Evolutionary conservation across 1,140 invertebrate genomes (phyloP).

Genomic region (Eciton burchellii): DNA sequence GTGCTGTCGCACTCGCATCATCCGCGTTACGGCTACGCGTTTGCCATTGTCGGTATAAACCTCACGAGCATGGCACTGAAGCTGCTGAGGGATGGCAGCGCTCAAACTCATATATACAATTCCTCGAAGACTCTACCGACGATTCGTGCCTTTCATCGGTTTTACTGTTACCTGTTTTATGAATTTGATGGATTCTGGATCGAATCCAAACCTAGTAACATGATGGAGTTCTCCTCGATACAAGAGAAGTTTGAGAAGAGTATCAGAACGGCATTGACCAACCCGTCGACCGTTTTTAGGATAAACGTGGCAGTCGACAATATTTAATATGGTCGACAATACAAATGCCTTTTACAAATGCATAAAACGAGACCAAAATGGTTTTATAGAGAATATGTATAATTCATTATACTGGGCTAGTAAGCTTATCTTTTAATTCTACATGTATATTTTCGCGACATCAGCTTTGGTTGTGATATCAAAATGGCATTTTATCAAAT

Average conservation of each 20-base stretch:
- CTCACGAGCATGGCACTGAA: constrained; percentile 95
- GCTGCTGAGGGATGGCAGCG: constrained; percentile 92
- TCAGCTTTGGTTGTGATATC: constrained; percentile 68
- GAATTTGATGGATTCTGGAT: constrained; percentile 98
- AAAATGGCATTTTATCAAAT: constrained; percentile 30
- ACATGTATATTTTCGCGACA: constrained; percentile 57
- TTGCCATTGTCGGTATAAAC: constrained; percentile 97
- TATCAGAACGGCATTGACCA: constrained; percentile 88
- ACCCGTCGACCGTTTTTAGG: constrained; percentile 89
- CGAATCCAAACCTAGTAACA: constrained; percentile 94
- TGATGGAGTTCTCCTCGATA: constrained; percentile 97
- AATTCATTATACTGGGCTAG: constrained; percentile 45
- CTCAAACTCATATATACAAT: constrained; percentile 98
- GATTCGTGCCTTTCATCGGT: constrained; percentile 94
- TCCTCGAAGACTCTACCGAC: constrained; percentile 89
- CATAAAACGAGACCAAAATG: constrained; percentile 65
- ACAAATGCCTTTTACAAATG: constrained; percentile 65
- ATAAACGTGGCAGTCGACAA: constrained; percentile 91
- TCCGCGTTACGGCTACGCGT: constrained; percentile 94
- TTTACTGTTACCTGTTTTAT: constrained; percentile 97
- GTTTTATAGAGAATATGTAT: constrained; percentile 55
- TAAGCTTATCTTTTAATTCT: constrained; percentile 54
- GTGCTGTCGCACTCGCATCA: constrained; percentile 95
- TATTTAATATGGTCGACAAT: constrained; percentile 83
- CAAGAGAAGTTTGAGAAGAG: constrained; percentile 93